Evolutionary conservation across 2,888 invertebrate genomes (phyloP).

Genomic region (Hirtodrosophila histrioides): DNA sequence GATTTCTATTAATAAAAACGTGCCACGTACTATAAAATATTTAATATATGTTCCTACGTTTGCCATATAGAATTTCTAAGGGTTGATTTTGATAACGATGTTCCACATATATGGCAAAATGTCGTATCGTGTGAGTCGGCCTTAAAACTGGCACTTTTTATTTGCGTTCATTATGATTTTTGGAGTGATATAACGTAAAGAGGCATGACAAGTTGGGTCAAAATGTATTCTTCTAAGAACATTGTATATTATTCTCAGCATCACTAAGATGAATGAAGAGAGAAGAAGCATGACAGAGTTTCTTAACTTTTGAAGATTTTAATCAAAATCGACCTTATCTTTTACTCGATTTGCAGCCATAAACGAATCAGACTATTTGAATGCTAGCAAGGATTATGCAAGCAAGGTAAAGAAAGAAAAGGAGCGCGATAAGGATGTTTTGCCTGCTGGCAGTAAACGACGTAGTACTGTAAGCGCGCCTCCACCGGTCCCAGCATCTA

Average conservation of each 20-base stretch:
- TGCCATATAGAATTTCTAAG: too few relatives aligned
- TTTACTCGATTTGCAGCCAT: slow-evolving; percentile 71
- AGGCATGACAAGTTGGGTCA: slow-evolving; percentile 12
- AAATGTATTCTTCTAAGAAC: too few relatives aligned
- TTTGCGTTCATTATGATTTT: slow-evolving; percentile 55
- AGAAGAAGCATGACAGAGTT: too few relatives aligned
- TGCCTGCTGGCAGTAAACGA: slow-evolving; percentile 57
- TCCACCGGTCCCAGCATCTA: slow-evolving; percentile 27
- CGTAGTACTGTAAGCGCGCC: slow-evolving; percentile 53
- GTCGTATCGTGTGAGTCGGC: too few relatives aligned
- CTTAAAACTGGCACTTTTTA: slow-evolving; percentile 53
- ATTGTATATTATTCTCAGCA: too few relatives aligned
- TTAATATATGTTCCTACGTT: too few relatives aligned
- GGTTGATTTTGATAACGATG: too few relatives aligned
- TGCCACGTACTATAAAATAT: too few relatives aligned
- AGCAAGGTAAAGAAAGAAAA: slow-evolving; percentile 82
- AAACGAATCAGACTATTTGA: slow-evolving; percentile 81
- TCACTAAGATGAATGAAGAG: too few relatives aligned
- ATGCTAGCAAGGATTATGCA: slow-evolving; percentile 44
- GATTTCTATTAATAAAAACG: too few relatives aligned
- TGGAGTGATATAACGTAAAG: slow-evolving; percentile 61
- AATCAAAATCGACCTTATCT: slow-evolving; percentile 7
- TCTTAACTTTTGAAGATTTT: not conserved
- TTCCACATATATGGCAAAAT: too few relatives aligned
- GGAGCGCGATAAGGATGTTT: slow-evolving; percentile 49